Evolutionary conservation across 2,113 vertebrate genomes (phyloP), one percentile per base, ranked within the genome.

Genomic region (Percina caprodes): DNA sequence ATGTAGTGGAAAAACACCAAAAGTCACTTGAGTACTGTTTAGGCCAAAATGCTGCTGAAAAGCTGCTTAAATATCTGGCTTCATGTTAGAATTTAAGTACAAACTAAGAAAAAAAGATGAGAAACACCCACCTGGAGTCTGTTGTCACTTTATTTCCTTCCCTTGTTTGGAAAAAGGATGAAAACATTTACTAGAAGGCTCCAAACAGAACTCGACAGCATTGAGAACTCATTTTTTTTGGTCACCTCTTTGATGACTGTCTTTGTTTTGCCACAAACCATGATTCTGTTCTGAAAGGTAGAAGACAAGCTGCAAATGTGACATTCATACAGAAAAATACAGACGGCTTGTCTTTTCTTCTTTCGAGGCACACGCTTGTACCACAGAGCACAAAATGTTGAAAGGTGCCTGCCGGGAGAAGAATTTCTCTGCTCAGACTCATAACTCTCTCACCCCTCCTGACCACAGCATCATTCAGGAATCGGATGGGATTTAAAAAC

Each of bases 101-200:
- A 39, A 39, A 39, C 9, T 10, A 39, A 39, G 9, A 42, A 42
- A 42, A 11, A 39, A 42, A 6, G 26, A 78, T 35, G 48, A 83
- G 54, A 65, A 77, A 75, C 12, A 7, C 14, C 65, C 33, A n/a
- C 10, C 48, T 74, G 67, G 62, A 87, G 79, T 77, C 70, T 77
- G 72, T 23, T 23, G 61, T 83, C 55, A 23, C 30, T 92, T 93
- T 92, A 87, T 89, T 92, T 93, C 93, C 86, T 89, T 94, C 88
- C 80, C 82, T 89, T 86, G 76, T 86, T 88, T 66, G 86, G 69
- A 68, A 85, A 88, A 87, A 91, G 69, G 82, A 80, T 89, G 79
- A 85, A 89, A 85, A 91, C 88, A 90, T 88, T 74, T 79, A 74
- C 24, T 72, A 85, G 78, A 88, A 80, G 71, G 19, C 69, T 89